A percentile compares a stretch with the other conserved stretches of the same genome.
phyloP scores from a whole-genome alignment of 1,140 invertebrate genomes.

The Drosophila equinoxialis region DNA sequence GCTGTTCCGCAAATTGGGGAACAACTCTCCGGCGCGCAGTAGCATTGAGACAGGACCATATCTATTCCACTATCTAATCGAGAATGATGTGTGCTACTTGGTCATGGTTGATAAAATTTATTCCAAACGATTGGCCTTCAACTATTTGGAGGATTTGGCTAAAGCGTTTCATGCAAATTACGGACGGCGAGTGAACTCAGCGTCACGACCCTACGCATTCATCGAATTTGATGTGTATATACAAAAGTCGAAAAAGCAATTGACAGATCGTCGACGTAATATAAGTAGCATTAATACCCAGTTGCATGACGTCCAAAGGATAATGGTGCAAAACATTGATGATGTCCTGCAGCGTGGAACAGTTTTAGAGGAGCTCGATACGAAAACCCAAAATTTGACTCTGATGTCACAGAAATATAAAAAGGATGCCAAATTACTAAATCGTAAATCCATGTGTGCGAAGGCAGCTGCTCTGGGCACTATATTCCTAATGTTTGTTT shows the following conservation, averaged over 20 bases:
- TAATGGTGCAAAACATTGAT: slow-evolving; percentile 99
- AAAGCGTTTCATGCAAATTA: slow-evolving; percentile 97
- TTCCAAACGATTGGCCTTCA: slow-evolving; percentile 97
- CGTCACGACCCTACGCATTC: slow-evolving; percentile 97
- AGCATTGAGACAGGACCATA: slow-evolving; percentile 98
- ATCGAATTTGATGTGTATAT: slow-evolving; percentile 99
- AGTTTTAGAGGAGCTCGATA: slow-evolving; percentile 97
- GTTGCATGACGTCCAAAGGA: slow-evolving; percentile 98
- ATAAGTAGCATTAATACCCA: slow-evolving; percentile 95
- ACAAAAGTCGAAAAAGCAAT: slow-evolving; percentile 97
- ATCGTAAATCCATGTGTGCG: slow-evolving; percentile 97
- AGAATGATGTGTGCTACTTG: slow-evolving; percentile 97
- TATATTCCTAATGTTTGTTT: slow-evolving; percentile 92
- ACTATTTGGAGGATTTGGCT: slow-evolving; percentile 98
- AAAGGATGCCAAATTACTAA: slow-evolving; percentile 98
- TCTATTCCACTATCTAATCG: slow-evolving; percentile 99
- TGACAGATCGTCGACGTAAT: slow-evolving; percentile 94
- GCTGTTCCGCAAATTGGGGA: slow-evolving; percentile 96
- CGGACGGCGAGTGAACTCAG: slow-evolving; percentile 94
- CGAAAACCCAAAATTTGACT: slow-evolving; percentile 98
- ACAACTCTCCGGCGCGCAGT: slow-evolving; percentile 94
- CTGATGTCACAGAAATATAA: slow-evolving; percentile 99
- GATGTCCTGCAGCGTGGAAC: slow-evolving; percentile 98
- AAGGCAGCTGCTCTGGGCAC: slow-evolving; percentile 94
- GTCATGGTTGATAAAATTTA: slow-evolving; percentile 97